Conservation (phyloP, 92 coral and sea anemone genomes). For the Scolanthus callimorphus region DNA sequence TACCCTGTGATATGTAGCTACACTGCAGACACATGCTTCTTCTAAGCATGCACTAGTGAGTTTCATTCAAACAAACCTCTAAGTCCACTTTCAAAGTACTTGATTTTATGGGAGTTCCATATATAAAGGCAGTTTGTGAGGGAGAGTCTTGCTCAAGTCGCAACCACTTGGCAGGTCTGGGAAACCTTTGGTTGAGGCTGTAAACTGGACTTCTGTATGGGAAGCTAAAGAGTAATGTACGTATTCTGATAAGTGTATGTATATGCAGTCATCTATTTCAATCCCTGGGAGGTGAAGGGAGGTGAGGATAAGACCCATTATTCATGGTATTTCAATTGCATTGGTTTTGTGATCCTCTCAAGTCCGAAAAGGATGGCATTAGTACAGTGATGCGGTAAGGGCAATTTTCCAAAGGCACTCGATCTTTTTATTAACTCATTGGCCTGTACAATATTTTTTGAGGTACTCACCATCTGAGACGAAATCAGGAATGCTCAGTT, state of each 20-base stretch:
- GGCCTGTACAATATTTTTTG: no score
- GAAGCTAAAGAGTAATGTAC: conserved; percentile 7
- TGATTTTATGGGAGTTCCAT: conserved; percentile 60
- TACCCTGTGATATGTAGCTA: no score
- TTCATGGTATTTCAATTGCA: background rate
- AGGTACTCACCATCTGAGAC: conserved; percentile 53
- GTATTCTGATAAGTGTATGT: no score
- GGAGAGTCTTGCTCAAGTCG: conserved; percentile 60
- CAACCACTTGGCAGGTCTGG: conserved; percentile 82
- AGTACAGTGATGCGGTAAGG: no score
- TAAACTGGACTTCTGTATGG: conserved; percentile 48
- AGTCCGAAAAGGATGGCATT: no score
- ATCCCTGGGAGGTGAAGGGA: background rate
- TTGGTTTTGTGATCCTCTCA: no score
- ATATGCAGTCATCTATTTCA: background rate
- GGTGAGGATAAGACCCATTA: background rate
- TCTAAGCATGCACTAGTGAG: no score
- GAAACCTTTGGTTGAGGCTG: conserved; percentile 48
- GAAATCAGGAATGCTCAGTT: conserved; percentile 33
- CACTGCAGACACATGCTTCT: background rate
- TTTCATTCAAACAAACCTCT: no score
- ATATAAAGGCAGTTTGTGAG: conserved; percentile 49
- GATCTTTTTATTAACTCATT: no score
- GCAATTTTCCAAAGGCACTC: no score
- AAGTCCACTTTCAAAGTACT: conserved; percentile 38